phyloP scores from a whole-genome alignment of 2,888 invertebrate genomes.

The Lepas anatifera region DNA sequence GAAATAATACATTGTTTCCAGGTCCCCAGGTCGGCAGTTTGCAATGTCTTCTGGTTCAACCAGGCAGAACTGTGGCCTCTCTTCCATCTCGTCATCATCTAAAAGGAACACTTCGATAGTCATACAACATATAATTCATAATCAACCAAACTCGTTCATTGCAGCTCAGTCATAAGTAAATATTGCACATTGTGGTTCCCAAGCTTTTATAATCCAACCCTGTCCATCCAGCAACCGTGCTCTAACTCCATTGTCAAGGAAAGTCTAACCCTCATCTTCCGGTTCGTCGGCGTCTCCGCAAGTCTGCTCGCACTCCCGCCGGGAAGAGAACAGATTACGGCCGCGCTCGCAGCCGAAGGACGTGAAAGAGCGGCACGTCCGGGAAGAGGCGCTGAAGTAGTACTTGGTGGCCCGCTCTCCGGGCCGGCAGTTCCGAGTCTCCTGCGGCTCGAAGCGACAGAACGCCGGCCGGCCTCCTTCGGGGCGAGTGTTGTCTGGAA shows the following conservation, averaged over 20 bases:
- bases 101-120: too few species aligned
- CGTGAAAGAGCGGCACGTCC: not conserved
- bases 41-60: not conserved
- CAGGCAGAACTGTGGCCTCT: not conserved
- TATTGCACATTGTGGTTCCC: too few species aligned
- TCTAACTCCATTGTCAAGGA: too few species aligned
- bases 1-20: not conserved
- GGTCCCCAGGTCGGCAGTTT: not conserved
- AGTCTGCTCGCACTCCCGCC: not conserved
- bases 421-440: not conserved
- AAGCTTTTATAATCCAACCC: too few species aligned
- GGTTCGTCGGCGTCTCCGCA: not conserved
- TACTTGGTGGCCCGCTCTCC: not conserved
- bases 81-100: not conserved
- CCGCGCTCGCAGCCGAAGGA: conserved; percentile 12
- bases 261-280: too few species aligned
- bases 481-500: too few species aligned
- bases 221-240: too few species aligned
- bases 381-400: not conserved
- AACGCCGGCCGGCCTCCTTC: not conserved
- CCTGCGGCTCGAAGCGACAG: not conserved
- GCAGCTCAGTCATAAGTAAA: too few species aligned
- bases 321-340: conserved; percentile 7
- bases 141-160: too few species aligned
- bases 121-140: too few species aligned